Percentiles rank a stretch among this genome's conserved stretches.
Conservation (phyloP, 2,113 vertebrate genomes). For the Fregata magnificens region DNA sequence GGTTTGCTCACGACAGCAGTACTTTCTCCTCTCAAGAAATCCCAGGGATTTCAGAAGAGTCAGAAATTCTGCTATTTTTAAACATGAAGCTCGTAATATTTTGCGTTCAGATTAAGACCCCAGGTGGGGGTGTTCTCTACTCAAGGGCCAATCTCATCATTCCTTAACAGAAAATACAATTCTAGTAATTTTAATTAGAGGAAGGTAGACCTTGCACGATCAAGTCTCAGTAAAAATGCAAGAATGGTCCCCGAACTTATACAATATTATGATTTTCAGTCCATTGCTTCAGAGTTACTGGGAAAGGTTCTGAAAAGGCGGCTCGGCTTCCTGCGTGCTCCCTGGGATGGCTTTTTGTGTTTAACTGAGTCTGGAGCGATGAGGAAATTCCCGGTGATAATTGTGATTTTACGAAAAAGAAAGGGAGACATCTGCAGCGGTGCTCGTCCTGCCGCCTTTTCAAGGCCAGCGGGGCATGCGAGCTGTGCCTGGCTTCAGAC, state of each 20-base stretch:
- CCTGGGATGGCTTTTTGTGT: background rate
- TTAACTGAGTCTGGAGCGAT: background rate
- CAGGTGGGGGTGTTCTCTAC: background rate
- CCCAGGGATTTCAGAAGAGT: background rate
- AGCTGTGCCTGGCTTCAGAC: background rate
- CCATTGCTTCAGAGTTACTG: background rate
- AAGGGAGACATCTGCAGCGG: background rate
- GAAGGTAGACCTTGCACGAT: background rate
- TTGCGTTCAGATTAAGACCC: background rate
- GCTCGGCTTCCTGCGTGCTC: background rate
- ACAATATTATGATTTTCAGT: background rate
- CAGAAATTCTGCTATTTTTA: background rate
- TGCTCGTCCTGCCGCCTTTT: background rate
- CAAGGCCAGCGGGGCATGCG: background rate
- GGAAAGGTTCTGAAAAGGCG: background rate
- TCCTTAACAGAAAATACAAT: background rate
- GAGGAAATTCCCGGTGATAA: background rate
- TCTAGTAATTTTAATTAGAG: background rate
- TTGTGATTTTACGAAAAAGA: background rate
- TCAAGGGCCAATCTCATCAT: background rate
- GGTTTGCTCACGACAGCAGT: background rate
- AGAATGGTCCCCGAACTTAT: rapidly evolving
- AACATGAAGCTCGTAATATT: rapidly evolving
- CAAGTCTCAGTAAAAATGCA: background rate
- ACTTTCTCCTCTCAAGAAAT: background rate